Evolutionary conservation across 2,888 invertebrate species (phyloP), one percentile per base, ranked within the genome.

Genomic region (Euclidia mi): DNA sequence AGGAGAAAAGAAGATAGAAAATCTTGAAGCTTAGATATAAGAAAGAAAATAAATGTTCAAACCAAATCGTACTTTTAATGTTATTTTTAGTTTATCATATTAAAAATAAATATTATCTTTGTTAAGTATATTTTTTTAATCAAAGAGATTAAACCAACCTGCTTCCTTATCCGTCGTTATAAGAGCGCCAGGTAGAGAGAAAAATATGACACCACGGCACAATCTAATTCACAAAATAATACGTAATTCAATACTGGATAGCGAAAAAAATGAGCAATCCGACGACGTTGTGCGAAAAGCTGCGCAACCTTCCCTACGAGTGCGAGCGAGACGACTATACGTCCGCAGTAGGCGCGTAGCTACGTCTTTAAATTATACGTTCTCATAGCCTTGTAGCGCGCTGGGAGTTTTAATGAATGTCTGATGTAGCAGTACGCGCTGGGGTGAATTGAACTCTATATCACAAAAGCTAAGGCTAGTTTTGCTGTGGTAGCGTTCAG

Each of bases 321-420:
- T 55, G 76, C 12, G 79, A 94, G 53, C 66, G 89, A 84, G 94
- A 93, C 77, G 57, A 66, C 43, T 73, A 77, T 84, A 91, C 45
- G 44, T 40, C 49, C 65, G 61, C 71, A 75, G 68, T 64, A 63
- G 71, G 76, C 65, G 61, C 83, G 43, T 84, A 84, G 73, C 89
- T 89, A 88, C 94, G 93, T 92, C 94, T 92, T 94, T 90, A 93
- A 94, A 94, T 94, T 94, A 94, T 89, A 94, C 91, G 94, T 94
- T 94, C 94, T 94, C 94, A 94, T 94, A 94, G 94, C 94, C 94
- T 94, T 92, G 93, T 89, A 89, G 84, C 81, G 67, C 61, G 46
- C 49, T 71, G 66, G 69, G 65, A 61, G 68, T 65, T 78, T 59
- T 34, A 10, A 48, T 69, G 68, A 92, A 82, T 40, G 85, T 50